Percentiles rank a stretch among this genome's conserved stretches.
phyloP scores from a whole-genome alignment of 2,113 vertebrate genomes.

The Centropus unirufus region DNA sequence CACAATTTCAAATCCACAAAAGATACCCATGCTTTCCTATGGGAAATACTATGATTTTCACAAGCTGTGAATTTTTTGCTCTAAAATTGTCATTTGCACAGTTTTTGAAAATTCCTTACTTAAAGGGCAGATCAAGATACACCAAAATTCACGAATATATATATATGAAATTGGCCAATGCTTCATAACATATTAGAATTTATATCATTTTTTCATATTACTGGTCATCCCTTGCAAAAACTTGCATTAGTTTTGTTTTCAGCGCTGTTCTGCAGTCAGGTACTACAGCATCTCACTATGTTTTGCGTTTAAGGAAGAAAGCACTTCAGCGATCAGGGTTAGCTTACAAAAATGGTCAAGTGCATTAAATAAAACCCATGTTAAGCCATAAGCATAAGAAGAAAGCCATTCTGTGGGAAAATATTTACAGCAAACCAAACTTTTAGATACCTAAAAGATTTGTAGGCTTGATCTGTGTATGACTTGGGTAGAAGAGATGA shows the following conservation, averaged over 20 bases:
- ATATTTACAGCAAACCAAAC: rapidly evolving
- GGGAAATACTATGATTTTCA: neutral
- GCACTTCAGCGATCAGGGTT: neutral
- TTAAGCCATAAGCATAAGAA: neutral
- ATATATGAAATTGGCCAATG: neutral
- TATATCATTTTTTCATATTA: neutral
- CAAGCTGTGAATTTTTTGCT: neutral
- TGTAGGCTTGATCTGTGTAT: neutral
- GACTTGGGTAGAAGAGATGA: neutral
- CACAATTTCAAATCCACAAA: neutral
- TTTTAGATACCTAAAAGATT: neutral
- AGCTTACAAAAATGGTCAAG: neutral
- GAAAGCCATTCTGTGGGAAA: neutral
- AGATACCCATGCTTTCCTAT: neutral
- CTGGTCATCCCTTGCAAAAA: neutral
- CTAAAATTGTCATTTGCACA: neutral
- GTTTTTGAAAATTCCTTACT: neutral
- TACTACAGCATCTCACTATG: neutral
- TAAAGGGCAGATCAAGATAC: neutral
- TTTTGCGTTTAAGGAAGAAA: neutral
- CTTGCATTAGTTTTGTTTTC: neutral
- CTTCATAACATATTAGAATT: neutral
- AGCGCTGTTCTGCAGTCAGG: neutral
- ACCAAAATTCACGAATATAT: neutral
- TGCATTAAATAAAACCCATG: neutral